A percentile compares a stretch with the other conserved stretches of the same genome.
Conservation (phyloP, 2,797 vertebrate genomes). For the Parauchenoglanis ngamensis region DNA sequence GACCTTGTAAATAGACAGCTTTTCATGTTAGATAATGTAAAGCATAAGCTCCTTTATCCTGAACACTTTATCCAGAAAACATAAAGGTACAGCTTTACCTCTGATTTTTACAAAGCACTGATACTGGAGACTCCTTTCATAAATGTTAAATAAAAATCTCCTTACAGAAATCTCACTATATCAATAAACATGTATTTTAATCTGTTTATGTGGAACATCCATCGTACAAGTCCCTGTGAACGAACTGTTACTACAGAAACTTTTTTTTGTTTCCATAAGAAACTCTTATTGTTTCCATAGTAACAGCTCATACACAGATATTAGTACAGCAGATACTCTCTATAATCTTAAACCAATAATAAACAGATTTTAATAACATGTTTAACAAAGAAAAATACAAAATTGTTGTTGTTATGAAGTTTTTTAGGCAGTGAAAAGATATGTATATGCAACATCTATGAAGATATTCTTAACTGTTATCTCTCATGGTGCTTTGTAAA, state of each 20-base stretch:
- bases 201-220: background rate
- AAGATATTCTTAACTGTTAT: background rate
- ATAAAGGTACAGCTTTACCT: background rate
- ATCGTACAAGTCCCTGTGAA: background rate
- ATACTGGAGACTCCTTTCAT: background rate
- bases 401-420: background rate
- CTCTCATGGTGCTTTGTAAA: background rate
- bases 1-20: too few species aligned
- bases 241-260: background rate
- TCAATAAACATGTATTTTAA: background rate
- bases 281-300: background rate
- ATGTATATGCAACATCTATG: background rate
- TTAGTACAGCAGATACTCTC: too few species aligned
- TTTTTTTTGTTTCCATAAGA: too few species aligned
- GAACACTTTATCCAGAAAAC: background rate
- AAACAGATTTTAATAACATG: background rate
- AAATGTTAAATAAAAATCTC: background rate
- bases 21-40: background rate
- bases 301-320: background rate
- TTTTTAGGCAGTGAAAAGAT: background rate
- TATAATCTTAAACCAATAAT: background rate
- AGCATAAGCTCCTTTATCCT: too few species aligned
- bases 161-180: background rate
- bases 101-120: background rate
- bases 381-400: background rate